Evolutionary conservation across 2,113 vertebrate genomes (phyloP), one percentile per base, ranked within the genome.

Genomic region (Erpornis zantholeuca): DNA sequence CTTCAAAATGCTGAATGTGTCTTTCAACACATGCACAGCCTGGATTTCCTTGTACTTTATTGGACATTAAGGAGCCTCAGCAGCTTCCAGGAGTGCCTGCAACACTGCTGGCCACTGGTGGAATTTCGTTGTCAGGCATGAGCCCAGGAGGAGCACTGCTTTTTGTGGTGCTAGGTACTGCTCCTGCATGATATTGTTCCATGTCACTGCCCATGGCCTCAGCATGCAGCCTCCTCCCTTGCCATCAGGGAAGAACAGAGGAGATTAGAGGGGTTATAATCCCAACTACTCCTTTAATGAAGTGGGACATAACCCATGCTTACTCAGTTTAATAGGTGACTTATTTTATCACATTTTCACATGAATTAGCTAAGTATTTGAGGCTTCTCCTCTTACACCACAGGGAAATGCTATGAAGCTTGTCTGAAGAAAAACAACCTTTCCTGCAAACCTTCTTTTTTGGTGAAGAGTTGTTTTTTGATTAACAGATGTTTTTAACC

Each of bases 201-300:
- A 1, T 36, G 23, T n/a, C 47, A 21, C 3, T 76, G 75, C 4
- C 49, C 0, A 0, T 3, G 25, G 24, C 25, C 24, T 60, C 24
- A 40, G 15, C 11, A 12, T 1, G 2, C 25, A 40, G 19, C 10
- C 17, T 36, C 11, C 31, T 86, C 19, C 45, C 88, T 65, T 54
- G 29, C 9, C 33, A 17, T 27, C 14, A 31, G 21, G 38, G 82
- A 66, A 59, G 36, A 23, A 45, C 6, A 25, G 29, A 50, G 15
- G 29, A 88, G 35, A 40, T 52, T 59, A 35, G 44, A 50, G 42
- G 15, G 22, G 9, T 52, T 70, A 14, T 11, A n/a, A 15, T 14
- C 49, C 27, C 17, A 56, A 4, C 22, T 64, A 3, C 45, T 19
- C 10, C 8, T 70, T 84, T 69, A 73, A 73, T 36, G 29, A 80